Percentiles rank a stretch among this genome's conserved stretches.
phyloP scores from a whole-genome alignment of 2,113 vertebrate genomes.

The Sebastes schlegelii region DNA sequence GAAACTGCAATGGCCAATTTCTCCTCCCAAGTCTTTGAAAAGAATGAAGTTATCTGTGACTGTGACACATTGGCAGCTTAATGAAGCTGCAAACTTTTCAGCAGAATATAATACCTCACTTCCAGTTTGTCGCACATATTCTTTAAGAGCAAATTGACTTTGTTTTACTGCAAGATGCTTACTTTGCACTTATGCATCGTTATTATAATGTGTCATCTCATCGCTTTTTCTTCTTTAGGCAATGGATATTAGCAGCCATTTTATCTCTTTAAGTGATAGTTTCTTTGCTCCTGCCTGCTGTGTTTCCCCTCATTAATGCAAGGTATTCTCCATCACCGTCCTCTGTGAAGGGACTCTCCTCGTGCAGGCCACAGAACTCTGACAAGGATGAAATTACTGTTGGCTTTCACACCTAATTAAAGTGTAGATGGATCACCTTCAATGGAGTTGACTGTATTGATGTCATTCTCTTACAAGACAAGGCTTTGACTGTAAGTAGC shows the following conservation, averaged over 20 bases:
- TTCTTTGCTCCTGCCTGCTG: conserved; percentile 78
- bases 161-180: conserved; percentile 71
- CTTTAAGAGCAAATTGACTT: conserved; percentile 63
- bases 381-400: conserved; percentile 73
- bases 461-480: conserved; percentile 50
- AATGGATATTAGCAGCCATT: conserved; percentile 70
- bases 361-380: conserved; percentile 55
- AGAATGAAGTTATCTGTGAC: conserved; percentile 5
- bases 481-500: conserved; percentile 39
- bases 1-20: conserved; percentile 19
- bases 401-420: conserved; percentile 75
- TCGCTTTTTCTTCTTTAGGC: conserved; percentile 55
- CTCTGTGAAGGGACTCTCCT: conserved; percentile 68
- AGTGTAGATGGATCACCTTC: conserved; percentile 53
- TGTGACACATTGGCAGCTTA: conserved; percentile 35
- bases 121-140: conserved; percentile 25
- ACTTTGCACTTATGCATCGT: conserved; percentile 75
- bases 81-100: conserved; percentile 61
- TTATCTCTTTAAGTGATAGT: conserved; percentile 77
- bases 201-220: conserved; percentile 79
- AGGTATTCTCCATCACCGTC: conserved; percentile 70
- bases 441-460: conserved; percentile 46
- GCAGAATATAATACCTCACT: conserved; percentile 35
- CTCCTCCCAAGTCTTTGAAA: conserved; percentile 24
- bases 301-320: conserved; percentile 79